Evolutionary conservation across 1,140 invertebrate species (phyloP).

Genomic region (Palaemon carinicauda): DNA sequence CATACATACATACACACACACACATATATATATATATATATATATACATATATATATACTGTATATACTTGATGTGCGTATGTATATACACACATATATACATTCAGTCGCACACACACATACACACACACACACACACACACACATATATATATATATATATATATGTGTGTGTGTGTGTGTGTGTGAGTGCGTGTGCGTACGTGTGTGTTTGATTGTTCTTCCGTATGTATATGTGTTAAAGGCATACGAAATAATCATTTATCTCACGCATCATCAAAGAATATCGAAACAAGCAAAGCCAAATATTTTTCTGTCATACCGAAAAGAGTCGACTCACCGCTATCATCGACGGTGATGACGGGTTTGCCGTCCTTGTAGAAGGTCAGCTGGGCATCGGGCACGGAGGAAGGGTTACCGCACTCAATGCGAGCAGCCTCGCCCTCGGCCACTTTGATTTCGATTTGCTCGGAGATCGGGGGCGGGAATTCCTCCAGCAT

Average conservation of each 20-base stretch:
- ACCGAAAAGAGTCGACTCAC: background rate
- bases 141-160: background rate
- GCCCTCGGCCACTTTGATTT: constrained; percentile 28
- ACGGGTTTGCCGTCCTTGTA: constrained; percentile 17
- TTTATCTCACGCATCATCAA: too few relatives aligned
- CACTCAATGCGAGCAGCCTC: constrained; percentile 37
- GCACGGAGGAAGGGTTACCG: constrained; percentile 15
- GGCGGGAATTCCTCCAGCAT: background rate
- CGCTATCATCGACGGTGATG: background rate
- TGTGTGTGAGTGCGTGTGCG: background rate
- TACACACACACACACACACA: too few relatives aligned
- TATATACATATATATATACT: background rate
- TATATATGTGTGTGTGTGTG: constrained; percentile 5
- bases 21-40: too few relatives aligned
- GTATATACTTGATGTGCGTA: background rate
- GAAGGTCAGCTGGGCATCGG: constrained; percentile 22
- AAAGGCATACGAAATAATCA: too few relatives aligned
- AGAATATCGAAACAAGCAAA: too few relatives aligned
- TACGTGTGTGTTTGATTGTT: background rate
- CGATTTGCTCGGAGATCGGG: background rate
- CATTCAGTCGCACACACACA: too few relatives aligned
- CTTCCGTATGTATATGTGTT: too few relatives aligned
- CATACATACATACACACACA: too few relatives aligned
- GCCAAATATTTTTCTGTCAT: too few relatives aligned
- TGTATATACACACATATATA: too few relatives aligned